Evolutionary conservation across 2,797 vertebrate species (phyloP).

Genomic region (Margarornis squamiger): DNA sequence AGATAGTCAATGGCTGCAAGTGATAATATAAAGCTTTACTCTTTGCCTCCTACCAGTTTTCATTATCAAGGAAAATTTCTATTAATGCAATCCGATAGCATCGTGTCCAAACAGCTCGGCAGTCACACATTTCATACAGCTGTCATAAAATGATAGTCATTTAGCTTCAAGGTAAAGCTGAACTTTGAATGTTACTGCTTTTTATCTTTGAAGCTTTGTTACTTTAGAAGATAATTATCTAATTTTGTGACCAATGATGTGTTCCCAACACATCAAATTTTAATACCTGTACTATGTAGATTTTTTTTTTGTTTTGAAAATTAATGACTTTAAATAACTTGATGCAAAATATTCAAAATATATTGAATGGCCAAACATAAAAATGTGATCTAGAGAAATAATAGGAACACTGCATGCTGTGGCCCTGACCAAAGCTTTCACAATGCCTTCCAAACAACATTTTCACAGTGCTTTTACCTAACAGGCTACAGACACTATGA

Average conservation of each 20-base stretch:
- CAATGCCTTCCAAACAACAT: not conserved
- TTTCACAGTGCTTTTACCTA: not conserved
- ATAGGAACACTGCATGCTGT: not conserved
- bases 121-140: conserved; percentile 41
- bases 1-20: conserved; percentile 64
- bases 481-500: not conserved
- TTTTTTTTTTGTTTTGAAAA: not conserved
- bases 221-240: conserved; percentile 22
- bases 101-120: conserved; percentile 55
- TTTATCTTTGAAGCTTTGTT: conserved; percentile 41
- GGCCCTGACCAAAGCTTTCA: not conserved
- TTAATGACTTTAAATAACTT: not conserved
- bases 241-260: not conserved
- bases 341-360: not conserved
- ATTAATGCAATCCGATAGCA: conserved; percentile 51
- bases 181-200: conserved; percentile 53
- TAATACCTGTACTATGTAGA: not conserved
- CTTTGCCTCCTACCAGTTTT: conserved; percentile 65
- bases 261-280: not conserved
- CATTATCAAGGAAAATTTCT: conserved; percentile 72
- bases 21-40: conserved; percentile 67
- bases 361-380: not conserved
- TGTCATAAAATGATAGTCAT: conserved; percentile 63
- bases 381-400: not conserved
- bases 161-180: conserved; percentile 61